Base-by-base conservation (phyloP, 1,140 invertebrate genomes). In the Ceratosolen fusciceps region DNA sequence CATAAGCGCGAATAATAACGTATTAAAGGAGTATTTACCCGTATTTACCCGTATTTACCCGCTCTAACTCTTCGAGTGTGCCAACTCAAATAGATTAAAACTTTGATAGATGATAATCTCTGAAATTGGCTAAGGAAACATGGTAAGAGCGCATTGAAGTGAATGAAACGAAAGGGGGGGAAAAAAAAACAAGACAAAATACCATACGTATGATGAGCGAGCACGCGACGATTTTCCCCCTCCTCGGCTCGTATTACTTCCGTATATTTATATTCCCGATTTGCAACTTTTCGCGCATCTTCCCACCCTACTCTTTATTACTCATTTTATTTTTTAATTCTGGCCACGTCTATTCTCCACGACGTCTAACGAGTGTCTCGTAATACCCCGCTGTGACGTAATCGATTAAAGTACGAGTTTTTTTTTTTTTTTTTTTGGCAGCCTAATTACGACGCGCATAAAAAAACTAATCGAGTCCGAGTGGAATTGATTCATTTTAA, bases 21-120 rank as follows among this genome's bases (percentile, higher is more conserved):
- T 21, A 65, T 37, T 65, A 65, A 65, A 21, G n/a, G 31, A 37
- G 31, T 65, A 65, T 52, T 52, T 16, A 21, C 60, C 37, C n/a
- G 60, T 31, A 14, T 9, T 65, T 37, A 65, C 31, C 37, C n/a
- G 31, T 65, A 65, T 52, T 52, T 16, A 21, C 60, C 37, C n/a
- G 60, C 60, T 31, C 8, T 65, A 65, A 65, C 31, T 65, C n/a
- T 65, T 65, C 60, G 37, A 65, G 60, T 65, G 60, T 65, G 60
- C 60, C 34, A 65, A 65, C 34, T 65, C 60, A 65, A 65, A 65
- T 65, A 65, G 60, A 65, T 65, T 65, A 37, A 65, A n/a, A 37
- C 31, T 65, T 65, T 65, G 60, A 65, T 65, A 37, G 34, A 65
- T 37, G 60, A 65, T 65, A 65, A 65, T 65, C 60, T 65, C 60